Base-by-base conservation (phyloP, 2,888 invertebrate species). In the Cosmopolites sordidus region DNA sequence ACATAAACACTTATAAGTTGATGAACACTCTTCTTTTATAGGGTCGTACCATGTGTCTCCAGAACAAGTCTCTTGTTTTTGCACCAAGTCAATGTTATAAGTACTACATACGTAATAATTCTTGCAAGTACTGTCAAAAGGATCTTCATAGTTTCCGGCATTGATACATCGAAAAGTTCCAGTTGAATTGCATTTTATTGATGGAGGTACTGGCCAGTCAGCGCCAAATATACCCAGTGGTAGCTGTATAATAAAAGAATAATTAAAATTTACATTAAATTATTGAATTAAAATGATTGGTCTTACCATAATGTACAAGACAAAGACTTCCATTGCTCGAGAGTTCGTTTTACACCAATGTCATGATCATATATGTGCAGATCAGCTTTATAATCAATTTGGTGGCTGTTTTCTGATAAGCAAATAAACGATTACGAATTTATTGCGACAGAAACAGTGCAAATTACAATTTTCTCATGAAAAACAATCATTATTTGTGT, bases 81-180 rank as follows among this genome's bases (percentile, higher is more conserved):
- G 22, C 1, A 42, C 33, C 1, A 9, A 16, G 14, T 48, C 27
- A 16, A 30, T 1, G 4, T 30, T 12, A 17, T 29, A 27, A 11
- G 17, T 33, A 2, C 18, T 22, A 39, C 47, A 47, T 11, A 47
- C n/a, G n/a, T 39, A 45, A 16, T 45, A 51, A 11, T 16, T 39
- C 9, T 44, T 41, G 14, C 51, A 51, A 12, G 44, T 30, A 4
- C 14, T 39, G 43, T 51, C 51, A 15, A 43, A 39, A 14, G 51
- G 51, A 33, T 51, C 41, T 40, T 45, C 40, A 39, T 39, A 51
- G 29, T 39, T 16, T 4, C 51, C 51, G 1, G 37, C 17, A 14
- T 11, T 18, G 14, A 22, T 40, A 15, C 51, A 51, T 14, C 39
- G 39, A 15, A 51, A 51, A n/a, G 30, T 45, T 2, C 40, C 51